Base-by-base conservation (phyloP, 2,797 vertebrate genomes). In the Chaetodon trifasciatus region DNA sequence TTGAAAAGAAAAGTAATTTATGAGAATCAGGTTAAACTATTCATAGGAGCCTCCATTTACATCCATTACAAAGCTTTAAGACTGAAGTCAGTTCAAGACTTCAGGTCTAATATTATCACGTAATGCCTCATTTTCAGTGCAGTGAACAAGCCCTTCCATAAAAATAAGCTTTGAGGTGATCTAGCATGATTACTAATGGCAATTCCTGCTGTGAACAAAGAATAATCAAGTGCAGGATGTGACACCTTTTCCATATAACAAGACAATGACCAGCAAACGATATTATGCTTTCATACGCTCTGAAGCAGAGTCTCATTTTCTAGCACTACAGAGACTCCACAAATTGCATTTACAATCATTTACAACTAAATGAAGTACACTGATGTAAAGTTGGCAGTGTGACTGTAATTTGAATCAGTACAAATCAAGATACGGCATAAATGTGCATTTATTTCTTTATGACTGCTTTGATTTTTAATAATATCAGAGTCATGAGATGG, bases 171-270 rank as follows among this genome's bases (percentile, higher is more conserved):
- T 44, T 57, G 39, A 83, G 70, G 74, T 83, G 67, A 79, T 87
- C 52, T 44, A 62, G 55, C 23, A 82, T 85, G 76, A 88, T 84
- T 86, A 81, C 47, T 57, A 73, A 56, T 21, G 35, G 61, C 65
- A 58, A 49, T 65, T 78, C 74, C 77, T 78, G 83, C 83, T 79
- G 65, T 79, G 82, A 86, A 69, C 72, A 78, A 86, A 78, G 49
- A 77, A 70, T 79, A 79, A 90, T 89, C 73, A 88, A 63, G 70
- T 49, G 56, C 68, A 63, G 28, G 61, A 78, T 77, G 56, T 68
- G 23, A 70, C 67, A 79, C 64, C 15, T 53, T 82, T 80, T 74
- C 44, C 11, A 71, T 55, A 78, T 46, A 76, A 69, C 19, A 70
- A 72, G 70, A 71, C 37, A 46, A 78, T 44, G 23, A 37, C 56